phyloP scores from a whole-genome alignment of 2,888 invertebrate genomes.

The Thymelicus lineola region DNA sequence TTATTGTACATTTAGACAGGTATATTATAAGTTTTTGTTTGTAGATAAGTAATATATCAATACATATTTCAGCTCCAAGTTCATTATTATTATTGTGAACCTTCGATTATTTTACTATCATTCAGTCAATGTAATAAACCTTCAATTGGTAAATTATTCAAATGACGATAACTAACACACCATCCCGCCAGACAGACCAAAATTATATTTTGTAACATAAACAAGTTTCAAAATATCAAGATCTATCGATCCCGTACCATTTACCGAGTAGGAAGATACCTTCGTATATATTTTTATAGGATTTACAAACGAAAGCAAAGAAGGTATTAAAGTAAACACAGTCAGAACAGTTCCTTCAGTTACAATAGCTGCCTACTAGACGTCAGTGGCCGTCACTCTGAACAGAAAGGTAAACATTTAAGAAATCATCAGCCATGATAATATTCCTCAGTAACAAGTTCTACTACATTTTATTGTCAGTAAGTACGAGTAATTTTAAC shows the following conservation, averaged over 20 bases:
- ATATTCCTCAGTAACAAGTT: slow-evolving; percentile 56
- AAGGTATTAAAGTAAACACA: slow-evolving; percentile 67
- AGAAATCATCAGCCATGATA: slow-evolving; percentile 76
- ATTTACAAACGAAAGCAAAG: slow-evolving; percentile 60
- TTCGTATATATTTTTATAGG: slow-evolving; percentile 25
- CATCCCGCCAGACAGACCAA: no score
- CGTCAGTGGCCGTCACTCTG: slow-evolving; percentile 76
- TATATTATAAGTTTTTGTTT: no score
- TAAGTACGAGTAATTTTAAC: slow-evolving; percentile 56
- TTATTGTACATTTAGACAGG: no score
- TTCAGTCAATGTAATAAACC: no score
- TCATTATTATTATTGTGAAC: no score
- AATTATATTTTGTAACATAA: neutral
- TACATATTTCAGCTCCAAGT: no score
- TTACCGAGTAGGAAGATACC: slow-evolving; percentile 10
- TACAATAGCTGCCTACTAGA: slow-evolving; percentile 72
- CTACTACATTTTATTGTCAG: slow-evolving; percentile 66
- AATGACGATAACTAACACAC: no score
- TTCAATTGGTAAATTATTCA: no score
- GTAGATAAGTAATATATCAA: no score
- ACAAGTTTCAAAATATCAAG: slow-evolving; percentile 47
- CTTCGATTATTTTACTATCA: no score
- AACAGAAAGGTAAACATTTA: slow-evolving; percentile 83
- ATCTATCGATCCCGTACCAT: slow-evolving; percentile 6
- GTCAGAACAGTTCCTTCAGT: slow-evolving; percentile 59